These are phyloP conservation scores for Asteroscopus sphinx DNA, from an alignment of 2,888 invertebrate species.

Conservation along the genomic window DNA sequence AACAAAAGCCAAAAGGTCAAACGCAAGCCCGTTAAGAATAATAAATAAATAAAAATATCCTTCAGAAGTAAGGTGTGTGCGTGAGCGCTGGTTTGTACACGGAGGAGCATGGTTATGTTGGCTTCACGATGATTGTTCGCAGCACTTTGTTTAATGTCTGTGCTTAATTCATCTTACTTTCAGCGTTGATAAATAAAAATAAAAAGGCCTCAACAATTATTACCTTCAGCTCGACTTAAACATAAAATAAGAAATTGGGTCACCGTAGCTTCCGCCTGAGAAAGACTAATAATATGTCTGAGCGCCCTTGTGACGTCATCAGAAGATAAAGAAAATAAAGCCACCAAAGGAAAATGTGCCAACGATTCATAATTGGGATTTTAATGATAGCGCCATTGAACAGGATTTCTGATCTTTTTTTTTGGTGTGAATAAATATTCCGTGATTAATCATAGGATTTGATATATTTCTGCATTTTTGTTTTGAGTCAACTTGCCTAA, in stretches of 20 bases:
- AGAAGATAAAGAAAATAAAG: constrained; percentile 36
- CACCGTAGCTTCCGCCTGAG: constrained; percentile 29
- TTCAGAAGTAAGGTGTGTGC: too few species aligned
- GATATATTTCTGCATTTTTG: too few species aligned
- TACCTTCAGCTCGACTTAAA: constrained; percentile 30
- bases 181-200: too few species aligned
- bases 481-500: too few species aligned
- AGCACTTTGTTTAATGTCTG: too few species aligned
- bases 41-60: too few species aligned
- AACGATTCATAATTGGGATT: constrained; percentile 49
- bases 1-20: too few species aligned
- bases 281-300: constrained; percentile 44
- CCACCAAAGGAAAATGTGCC: constrained; percentile 29
- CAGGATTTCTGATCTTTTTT: constrained; percentile 4
- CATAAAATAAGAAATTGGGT: constrained; percentile 47
- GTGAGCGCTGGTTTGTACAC: too few species aligned
- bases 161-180: too few species aligned
- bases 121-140: too few species aligned
- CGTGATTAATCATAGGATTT: neutral
- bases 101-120: too few species aligned
- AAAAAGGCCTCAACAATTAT: constrained; percentile 24
- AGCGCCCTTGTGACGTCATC: constrained; percentile 38
- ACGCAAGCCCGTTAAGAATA: too few species aligned
- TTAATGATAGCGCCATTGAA: constrained; percentile 38
- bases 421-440: constrained; percentile 8